phyloP scores from a whole-genome alignment of 2,113 vertebrate species.

The Beaufortia kweichowensis region DNA sequence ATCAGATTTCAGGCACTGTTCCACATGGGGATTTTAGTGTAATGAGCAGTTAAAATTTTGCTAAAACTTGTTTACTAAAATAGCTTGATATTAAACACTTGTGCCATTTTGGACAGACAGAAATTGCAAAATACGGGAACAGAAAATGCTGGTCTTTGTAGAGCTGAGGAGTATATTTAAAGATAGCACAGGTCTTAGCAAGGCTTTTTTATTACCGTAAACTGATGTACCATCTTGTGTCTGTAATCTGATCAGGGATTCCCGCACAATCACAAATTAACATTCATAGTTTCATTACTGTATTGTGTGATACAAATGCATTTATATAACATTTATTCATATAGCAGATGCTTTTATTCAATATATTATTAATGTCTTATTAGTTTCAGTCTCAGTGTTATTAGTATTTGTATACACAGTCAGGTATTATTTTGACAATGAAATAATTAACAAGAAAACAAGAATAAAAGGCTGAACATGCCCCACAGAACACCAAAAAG shows the following conservation, averaged over 20 bases:
- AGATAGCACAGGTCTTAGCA: background rate
- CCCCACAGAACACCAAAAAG: too few species aligned
- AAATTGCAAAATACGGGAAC: constrained; percentile 37
- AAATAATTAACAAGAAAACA: too few species aligned
- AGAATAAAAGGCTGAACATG: too few species aligned
- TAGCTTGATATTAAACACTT: constrained; percentile 18
- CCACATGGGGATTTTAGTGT: constrained; percentile 1
- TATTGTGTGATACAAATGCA: background rate
- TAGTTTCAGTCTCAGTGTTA: too few species aligned
- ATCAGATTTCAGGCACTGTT: background rate
- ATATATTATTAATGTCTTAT: too few species aligned
- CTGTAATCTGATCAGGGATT: background rate
- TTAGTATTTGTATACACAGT: too few species aligned
- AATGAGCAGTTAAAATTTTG: background rate
- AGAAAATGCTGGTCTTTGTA: constrained; percentile 39
- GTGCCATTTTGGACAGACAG: background rate
- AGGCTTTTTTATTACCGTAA: background rate
- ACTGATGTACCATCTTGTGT: background rate
- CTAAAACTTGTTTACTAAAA: constrained; percentile 19
- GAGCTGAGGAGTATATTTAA: constrained; percentile 29
- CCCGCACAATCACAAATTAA: background rate
- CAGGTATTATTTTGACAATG: too few species aligned
- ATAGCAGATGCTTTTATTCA: too few species aligned
- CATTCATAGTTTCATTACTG: background rate
- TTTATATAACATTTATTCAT: background rate